Evolutionary conservation across 2,113 vertebrate species (phyloP), one percentile per base, ranked within the genome.

Genomic region (Psettodes erumei): DNA sequence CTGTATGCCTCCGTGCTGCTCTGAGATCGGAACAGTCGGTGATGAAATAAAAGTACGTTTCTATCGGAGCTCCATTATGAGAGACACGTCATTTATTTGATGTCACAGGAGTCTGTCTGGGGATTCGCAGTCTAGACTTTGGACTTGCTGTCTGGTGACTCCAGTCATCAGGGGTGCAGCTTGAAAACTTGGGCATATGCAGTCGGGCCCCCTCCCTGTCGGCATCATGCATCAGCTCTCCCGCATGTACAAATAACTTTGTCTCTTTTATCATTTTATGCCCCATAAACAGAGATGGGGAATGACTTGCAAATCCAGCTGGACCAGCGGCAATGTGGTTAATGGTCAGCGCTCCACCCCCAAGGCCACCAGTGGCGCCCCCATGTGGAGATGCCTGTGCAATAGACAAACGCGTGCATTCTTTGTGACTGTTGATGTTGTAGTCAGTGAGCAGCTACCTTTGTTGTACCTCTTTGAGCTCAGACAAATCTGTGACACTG

Each of bases 1-100:
- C 13, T 55, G 23, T 8, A n/a, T n/a, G 60, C 53, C 66, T 47
- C 18, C 21, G 19, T 28, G 40, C 35, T 47, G 19, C 23, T 1
- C 12, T 5, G n/a, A 58, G 18, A 42, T 67, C 50, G 38, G 32
- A 77, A 8, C 38, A 50, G 15, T 13, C 56, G 56, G 23, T 27
- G 8, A 15, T 45, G 54, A 61, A 42, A 40, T 50, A 23, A 76
- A 67, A 55, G 42, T 38, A 33, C n/a, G 10, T 40, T 53, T 67
- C 51, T 42, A 4, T 58, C 37, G 43, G 28, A 64, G 19, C 56
- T 13, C 23, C 21, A 37, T 47, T 40, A 5, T 4, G 25, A 8
- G 53, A 32, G 23, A 67, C 5, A 21, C 3, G 28, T 28, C 23
- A 1, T 47, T 10, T 23, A n/a, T 67, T 30, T 53, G 15, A 61